Evolutionary conservation across 1,140 invertebrate genomes (phyloP).

Genomic region (Oscheius sp.): DNA sequence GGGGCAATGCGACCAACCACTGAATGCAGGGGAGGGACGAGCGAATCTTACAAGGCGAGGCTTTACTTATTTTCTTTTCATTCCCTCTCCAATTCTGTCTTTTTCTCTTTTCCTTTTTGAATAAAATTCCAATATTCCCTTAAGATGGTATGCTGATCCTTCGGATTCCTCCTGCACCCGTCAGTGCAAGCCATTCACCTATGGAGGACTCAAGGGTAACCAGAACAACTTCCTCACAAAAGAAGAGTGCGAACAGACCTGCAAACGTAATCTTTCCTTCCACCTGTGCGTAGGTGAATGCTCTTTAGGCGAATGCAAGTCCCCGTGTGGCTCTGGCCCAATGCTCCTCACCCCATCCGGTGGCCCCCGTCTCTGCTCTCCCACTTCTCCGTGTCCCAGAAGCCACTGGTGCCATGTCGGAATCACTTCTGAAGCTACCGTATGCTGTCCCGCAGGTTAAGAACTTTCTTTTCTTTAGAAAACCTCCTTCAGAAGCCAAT

Average conservation of each 20-base stretch:
- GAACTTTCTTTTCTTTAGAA: neutral
- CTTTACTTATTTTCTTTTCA: no score
- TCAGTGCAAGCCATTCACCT: slow-evolving; percentile 53
- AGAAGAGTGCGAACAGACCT: slow-evolving; percentile 39
- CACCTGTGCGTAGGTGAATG: neutral
- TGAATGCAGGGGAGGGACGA: slow-evolving; percentile 51
- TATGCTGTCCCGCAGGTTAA: slow-evolving; percentile 53
- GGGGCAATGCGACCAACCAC: slow-evolving; percentile 53
- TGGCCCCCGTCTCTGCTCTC: slow-evolving; percentile 47
- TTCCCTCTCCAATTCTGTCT: no score
- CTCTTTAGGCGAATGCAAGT: slow-evolving; percentile 45
- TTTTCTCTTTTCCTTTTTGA: neutral
- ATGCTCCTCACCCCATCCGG: slow-evolving; percentile 45
- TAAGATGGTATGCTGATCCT: slow-evolving; percentile 57
- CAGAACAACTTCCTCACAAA: slow-evolving; percentile 51
- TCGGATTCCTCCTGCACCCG: slow-evolving; percentile 50
- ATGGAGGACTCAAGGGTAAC: slow-evolving; percentile 54
- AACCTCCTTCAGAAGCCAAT: slow-evolving; percentile 40
- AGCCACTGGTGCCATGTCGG: slow-evolving; percentile 59
- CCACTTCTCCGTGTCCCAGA: slow-evolving; percentile 51
- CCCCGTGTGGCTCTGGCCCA: slow-evolving; percentile 54
- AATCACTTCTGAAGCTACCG: slow-evolving; percentile 51
- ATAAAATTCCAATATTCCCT: neutral
- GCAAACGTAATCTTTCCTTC: slow-evolving; percentile 27
- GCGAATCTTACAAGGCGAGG: slow-evolving; percentile 51